Percentiles rank a stretch among this genome's conserved stretches.
Conservation (phyloP, 2,797 vertebrate species). For the Aeoliscus strigatus region DNA sequence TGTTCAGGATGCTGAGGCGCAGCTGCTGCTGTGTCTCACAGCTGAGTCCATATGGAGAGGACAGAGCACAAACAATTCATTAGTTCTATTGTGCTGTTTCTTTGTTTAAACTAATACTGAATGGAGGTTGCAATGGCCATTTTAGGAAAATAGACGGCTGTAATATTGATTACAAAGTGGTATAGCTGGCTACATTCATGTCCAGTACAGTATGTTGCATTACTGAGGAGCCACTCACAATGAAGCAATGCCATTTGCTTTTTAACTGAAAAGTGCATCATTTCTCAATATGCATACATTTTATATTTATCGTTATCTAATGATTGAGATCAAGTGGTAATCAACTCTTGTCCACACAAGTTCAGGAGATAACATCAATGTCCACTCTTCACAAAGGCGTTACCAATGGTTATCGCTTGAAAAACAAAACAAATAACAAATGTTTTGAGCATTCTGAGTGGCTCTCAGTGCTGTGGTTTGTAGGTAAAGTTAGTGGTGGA, state of each 20-base stretch:
- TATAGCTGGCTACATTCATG: conserved; percentile 67
- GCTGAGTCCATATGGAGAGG: conserved; percentile 27
- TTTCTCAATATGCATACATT: conserved; percentile 49
- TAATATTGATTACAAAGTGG: conserved; percentile 30
- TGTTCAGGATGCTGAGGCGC: conserved; percentile 44
- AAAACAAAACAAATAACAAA: conserved; percentile 26
- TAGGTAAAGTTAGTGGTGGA: conserved; percentile 32
- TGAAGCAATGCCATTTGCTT: conserved; percentile 26
- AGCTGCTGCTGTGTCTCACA: conserved; percentile 40
- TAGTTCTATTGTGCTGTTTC: conserved; percentile 30
- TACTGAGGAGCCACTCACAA: conserved; percentile 60
- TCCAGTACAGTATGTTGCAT: conserved; percentile 55
- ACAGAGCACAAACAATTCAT: conserved; percentile 47
- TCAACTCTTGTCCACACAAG: conserved; percentile 6
- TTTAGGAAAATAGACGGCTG: conserved; percentile 47
- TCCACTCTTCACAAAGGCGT: conserved; percentile 6
- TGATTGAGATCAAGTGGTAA: conserved; percentile 26
- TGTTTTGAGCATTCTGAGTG: conserved; percentile 46
- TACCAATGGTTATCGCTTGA: conserved; percentile 13
- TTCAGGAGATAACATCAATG: conserved; percentile 9
- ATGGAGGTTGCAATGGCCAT: conserved; percentile 23
- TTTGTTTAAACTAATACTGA: conserved; percentile 22
- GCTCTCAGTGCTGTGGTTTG: conserved; percentile 40
- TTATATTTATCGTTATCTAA: conserved; percentile 17
- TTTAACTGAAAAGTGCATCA: conserved; percentile 32